Base-by-base conservation (phyloP, 2,888 invertebrate genomes). In the Drosophila histrio region DNA sequence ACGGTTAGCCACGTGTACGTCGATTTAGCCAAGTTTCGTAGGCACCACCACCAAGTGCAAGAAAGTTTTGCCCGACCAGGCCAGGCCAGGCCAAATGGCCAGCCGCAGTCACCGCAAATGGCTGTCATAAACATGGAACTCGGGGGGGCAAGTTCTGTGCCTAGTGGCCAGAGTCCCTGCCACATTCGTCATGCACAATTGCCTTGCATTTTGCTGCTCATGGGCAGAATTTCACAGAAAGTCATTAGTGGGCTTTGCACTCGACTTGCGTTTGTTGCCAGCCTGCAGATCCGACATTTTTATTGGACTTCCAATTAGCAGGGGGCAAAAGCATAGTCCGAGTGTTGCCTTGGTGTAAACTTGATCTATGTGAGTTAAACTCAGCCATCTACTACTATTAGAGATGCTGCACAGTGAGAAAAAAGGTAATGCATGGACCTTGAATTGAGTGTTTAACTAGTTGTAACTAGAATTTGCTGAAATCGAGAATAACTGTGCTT, bases 271-370 rank as follows among this genome's bases (percentile, higher is more conserved):
- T 81, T 81, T 78, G 80, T 70, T 73, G 63, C 11, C 72, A 68
- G 79, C 85, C 86, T 61, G 79, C 63, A 77, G 79, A 84, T 84
- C 87, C 87, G 87, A 83, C 86, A 85, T 76, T 88, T 89, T 88
- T 85, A 89, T 88, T 87, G 78, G 88, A 83, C 88, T 87, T 77
- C 86, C 87, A 89, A 89, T 89, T 89, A 89, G 89, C 75, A 83
- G 79, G 53, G 49, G 21, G 46, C 46, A 28, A n/a, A n/a, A n/a
- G n/a, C n/a, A n/a, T 30, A 44, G 8, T 30, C 62, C 49, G 59
- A 63, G 76, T 11, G 76, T 11, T 44, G 43, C 43, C 26, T 68
- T 72, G 82, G 79, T 83, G 81, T 74, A 79, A 87, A 87, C 77
- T 86, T 87, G 87, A 86, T 83, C 80, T 88, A 78, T 72, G 76